Evolutionary conservation across 1,140 invertebrate species (phyloP), one percentile per base, ranked within the genome.

Genomic region (Halictus rubicundus): DNA sequence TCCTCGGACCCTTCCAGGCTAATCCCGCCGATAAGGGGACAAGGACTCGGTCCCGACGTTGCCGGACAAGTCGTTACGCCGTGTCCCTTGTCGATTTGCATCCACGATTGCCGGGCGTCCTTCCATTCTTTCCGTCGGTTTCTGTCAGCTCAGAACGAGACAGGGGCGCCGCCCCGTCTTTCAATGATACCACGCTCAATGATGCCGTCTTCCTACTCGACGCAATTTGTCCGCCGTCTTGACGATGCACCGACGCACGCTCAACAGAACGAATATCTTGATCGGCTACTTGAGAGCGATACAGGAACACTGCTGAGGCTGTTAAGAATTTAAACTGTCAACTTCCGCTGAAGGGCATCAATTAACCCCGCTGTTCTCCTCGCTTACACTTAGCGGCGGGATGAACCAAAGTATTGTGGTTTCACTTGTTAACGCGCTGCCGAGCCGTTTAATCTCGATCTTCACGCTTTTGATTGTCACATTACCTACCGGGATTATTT

Each of bases 21-120:
- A 75, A 84, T 81, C 81, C 83, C 84, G 49, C 0, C 81, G 84
- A 85, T 88, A 87, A 88, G 80, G 65, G 57, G 75, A 59, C 70
- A 68, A 78, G 78, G 73, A 83, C n/a, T 52, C 61, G 68, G 68
- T 65, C 76, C 57, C 46, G 75, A 64, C 70, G 60, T 83, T 16
- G 77, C n/a, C 71, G 39, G 70, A 49, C 54, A 39, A 68, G 23
- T 78, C 78, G 64, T 65, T 59, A 46, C 74, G 61, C 54, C 57
- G 25, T 25, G 64, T 84, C 25, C 37, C n/a, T 7, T n/a, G 46
- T 70, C 68, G 73, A 85, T 85, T 85, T 75, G 68, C 83, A 86
- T 86, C 66, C 59, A 49, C 61, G 68, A 78, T 82, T 73, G 23
- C 8, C 37, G 14, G 14, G 2, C 25, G 23, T 54, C 27, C 25